These are phyloP conservation scores for Lomographa bimaculata DNA, from an alignment of 2,888 invertebrate species.

Conservation along the genomic window DNA sequence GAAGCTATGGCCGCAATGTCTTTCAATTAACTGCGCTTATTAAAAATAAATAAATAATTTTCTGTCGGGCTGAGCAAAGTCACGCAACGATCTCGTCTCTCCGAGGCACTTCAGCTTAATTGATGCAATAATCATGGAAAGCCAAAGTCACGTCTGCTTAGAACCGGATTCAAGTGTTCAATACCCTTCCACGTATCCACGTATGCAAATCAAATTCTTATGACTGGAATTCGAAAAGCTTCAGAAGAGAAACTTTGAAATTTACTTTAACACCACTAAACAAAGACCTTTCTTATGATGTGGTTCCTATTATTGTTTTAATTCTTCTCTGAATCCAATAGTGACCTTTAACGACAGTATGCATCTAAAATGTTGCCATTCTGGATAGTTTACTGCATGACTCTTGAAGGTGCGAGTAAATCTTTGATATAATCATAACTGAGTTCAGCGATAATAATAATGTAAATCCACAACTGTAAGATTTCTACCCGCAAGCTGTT, in stretches of 20 bases:
- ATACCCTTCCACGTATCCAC: slow-evolving; percentile 22
- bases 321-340: too few relatives aligned
- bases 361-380: too few relatives aligned
- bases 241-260: too few relatives aligned
- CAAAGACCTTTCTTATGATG: too few relatives aligned
- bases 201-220: too few relatives aligned
- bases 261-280: too few relatives aligned
- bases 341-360: too few relatives aligned
- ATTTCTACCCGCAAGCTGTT: slow-evolving; percentile 48
- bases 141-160: slow-evolving; percentile 21
- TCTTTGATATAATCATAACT: too few relatives aligned
- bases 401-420: too few relatives aligned
- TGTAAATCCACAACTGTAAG: slow-evolving; percentile 20
- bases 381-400: too few relatives aligned
- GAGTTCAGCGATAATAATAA: neutral
- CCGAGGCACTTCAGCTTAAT: slow-evolving; percentile 8
- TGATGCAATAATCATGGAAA: slow-evolving; percentile 18
- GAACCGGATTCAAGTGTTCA: slow-evolving; percentile 21
- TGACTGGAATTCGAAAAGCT: neutral
- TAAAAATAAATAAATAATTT: slow-evolving; percentile 10
- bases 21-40: neutral
- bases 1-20: too few relatives aligned
- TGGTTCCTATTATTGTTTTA: too few relatives aligned
- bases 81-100: slow-evolving; percentile 6
- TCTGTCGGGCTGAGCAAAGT: slow-evolving; percentile 9